phyloP scores from a whole-genome alignment of 2,888 invertebrate species.

The Sialis fuliginosa region DNA sequence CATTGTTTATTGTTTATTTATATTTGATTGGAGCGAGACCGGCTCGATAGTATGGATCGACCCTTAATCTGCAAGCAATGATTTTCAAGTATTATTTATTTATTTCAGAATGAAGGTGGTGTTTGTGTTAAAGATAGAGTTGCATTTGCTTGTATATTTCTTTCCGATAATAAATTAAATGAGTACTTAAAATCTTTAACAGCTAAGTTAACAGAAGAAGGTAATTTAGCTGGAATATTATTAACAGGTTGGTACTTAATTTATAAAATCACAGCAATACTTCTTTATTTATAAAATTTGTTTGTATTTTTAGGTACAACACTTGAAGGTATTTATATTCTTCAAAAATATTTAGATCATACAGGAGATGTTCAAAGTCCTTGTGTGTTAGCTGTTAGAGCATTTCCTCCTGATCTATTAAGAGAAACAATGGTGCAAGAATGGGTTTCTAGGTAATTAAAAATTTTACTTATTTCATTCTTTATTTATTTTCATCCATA shows the following conservation, averaged over 20 bases:
- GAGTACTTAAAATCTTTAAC: slow-evolving; percentile 61
- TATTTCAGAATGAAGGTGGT: slow-evolving; percentile 56
- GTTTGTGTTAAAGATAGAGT: slow-evolving; percentile 76
- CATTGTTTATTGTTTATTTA: too few relatives aligned
- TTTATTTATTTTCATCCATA: not conserved
- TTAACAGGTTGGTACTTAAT: slow-evolving; percentile 43
- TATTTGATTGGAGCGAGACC: too few relatives aligned
- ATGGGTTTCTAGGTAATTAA: slow-evolving; percentile 46
- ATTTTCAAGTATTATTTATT: not conserved
- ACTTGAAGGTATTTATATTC: slow-evolving; percentile 54
- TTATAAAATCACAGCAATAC: not conserved
- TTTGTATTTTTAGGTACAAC: slow-evolving; percentile 37
- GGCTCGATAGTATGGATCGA: too few relatives aligned
- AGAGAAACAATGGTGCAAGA: slow-evolving; percentile 38
- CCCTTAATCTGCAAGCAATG: not conserved
- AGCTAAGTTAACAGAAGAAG: slow-evolving; percentile 50
- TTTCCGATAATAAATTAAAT: slow-evolving; percentile 60
- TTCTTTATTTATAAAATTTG: not conserved
- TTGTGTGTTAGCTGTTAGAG: slow-evolving; percentile 60
- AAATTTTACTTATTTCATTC: not conserved
- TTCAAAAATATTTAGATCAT: slow-evolving; percentile 73
- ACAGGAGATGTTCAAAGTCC: slow-evolving; percentile 87
- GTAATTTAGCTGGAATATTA: slow-evolving; percentile 68
- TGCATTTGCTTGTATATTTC: slow-evolving; percentile 78
- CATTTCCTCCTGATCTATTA: slow-evolving; percentile 52